Percentiles rank a stretch among this genome's conserved stretches.
Conservation (phyloP, 2,113 vertebrate genomes). For the Gobio gobio region DNA sequence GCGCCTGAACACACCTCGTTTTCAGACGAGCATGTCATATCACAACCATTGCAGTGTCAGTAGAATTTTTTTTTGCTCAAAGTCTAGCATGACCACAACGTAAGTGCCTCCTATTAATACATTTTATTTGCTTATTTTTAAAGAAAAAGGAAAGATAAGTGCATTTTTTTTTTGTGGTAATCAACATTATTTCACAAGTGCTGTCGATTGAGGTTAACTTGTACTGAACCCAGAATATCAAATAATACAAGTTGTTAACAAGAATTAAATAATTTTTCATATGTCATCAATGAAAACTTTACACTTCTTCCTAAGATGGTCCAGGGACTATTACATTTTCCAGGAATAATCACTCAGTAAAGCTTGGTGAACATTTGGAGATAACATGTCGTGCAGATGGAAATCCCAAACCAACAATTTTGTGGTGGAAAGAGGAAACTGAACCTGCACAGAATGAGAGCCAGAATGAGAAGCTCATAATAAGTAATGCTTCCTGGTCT, state of each 20-base stretch:
- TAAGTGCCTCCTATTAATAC: too few relatives aligned
- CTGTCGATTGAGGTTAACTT: background rate
- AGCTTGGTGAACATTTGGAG: slow-evolving; percentile 33
- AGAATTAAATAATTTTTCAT: background rate
- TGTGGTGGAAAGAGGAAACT: slow-evolving; percentile 40
- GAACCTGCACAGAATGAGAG: background rate
- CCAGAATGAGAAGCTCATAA: background rate
- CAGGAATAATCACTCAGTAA: background rate
- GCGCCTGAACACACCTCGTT: too few relatives aligned
- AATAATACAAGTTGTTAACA: background rate
- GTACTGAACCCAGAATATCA: background rate
- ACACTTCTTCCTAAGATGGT: slow-evolving; percentile 18
- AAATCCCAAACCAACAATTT: slow-evolving; percentile 13
- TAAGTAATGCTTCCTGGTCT: slow-evolving; percentile 26
- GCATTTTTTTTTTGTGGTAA: background rate
- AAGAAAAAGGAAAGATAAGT: too few relatives aligned
- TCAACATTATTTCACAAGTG: background rate
- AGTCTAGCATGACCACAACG: too few relatives aligned
- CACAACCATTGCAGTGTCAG: too few relatives aligned
- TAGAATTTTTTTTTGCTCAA: too few relatives aligned
- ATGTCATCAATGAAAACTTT: background rate
- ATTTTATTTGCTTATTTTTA: too few relatives aligned
- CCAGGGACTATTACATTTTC: slow-evolving; percentile 29
- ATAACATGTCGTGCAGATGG: slow-evolving; percentile 44
- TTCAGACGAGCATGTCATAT: too few relatives aligned